Evolutionary conservation across 2,888 invertebrate genomes (phyloP), one percentile per base, ranked within the genome.

Genomic region (Heliconius ethilla): DNA sequence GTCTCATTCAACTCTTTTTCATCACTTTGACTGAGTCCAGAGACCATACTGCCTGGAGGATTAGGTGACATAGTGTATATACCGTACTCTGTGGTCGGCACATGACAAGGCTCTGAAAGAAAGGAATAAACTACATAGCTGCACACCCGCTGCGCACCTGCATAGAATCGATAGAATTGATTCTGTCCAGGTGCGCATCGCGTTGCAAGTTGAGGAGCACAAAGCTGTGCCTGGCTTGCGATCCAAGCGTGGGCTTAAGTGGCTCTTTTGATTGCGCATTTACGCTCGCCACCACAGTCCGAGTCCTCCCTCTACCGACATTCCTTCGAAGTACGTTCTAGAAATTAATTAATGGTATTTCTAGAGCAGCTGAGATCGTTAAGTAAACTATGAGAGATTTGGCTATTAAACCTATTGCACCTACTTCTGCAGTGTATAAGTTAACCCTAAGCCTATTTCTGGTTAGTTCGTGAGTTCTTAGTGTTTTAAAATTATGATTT

Each of bases 41-140:
- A 88, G 2, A 87, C 85, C 13, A 88, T 88, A 1, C 89, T 87
- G 10, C 82, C 77, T 0, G 83, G 75, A 15, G 88, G 83, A 22
- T 91, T 92, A 0, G 89, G 91, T 3, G 95, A 92, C 89, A 96
- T 92, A 3, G 94, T 95, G 87, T 96, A 97, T 81, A 96, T 95
- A 0, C 97, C 97, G 85, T 96, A 96, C 80, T 96, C 96, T 6
- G 96, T 96, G 0, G 95, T 91, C 2, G 97, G 97, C 13, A 97
- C 96, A 82, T 96, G 95, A 81, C 97, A 97, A 0, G 97, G 97
- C 63, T 96, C 97, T 96, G 90, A 3, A 81, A 82, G 76, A 67
- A 37, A 18, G 18, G 72, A 27, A 40, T 29, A 33, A 65, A 65
- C 55, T 59, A 10, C 55, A n/a, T 59, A n/a, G 10, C 22, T n/a